Percentiles rank a stretch among this genome's conserved stretches.
phyloP scores from a whole-genome alignment of 2,797 vertebrate genomes.

The Sebastes matsubarae region DNA sequence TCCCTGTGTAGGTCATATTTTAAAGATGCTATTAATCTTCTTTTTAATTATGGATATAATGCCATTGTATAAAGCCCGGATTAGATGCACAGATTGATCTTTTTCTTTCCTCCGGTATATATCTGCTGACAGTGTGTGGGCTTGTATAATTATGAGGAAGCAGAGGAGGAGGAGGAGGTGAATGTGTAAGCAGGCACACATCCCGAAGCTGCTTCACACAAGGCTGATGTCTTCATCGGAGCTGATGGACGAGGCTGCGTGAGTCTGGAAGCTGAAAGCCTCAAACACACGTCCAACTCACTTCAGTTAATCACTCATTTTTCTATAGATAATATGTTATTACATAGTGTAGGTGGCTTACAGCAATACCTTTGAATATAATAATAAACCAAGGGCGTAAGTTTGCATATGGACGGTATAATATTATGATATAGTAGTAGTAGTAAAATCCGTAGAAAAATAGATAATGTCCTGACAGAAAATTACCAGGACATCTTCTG shows the following conservation, averaged over 20 bases:
- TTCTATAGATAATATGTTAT: background rate
- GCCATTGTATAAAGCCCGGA: conserved; percentile 51
- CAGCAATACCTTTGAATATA: background rate
- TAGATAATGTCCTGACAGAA: too few species aligned
- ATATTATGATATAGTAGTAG: background rate
- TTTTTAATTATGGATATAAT: conserved; percentile 71
- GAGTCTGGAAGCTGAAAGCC: background rate
- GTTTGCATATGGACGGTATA: background rate
- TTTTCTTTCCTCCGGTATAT: conserved; percentile 13
- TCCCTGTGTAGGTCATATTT: conserved; percentile 62
- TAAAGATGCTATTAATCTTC: conserved; percentile 71
- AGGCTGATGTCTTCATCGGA: background rate
- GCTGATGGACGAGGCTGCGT: background rate
- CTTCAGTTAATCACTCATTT: background rate
- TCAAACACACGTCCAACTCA: background rate
- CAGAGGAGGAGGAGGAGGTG: conserved; percentile 7
- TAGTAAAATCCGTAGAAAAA: too few species aligned
- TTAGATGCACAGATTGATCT: conserved; percentile 66
- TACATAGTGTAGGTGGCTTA: background rate
- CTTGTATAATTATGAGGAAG: conserved; percentile 48
- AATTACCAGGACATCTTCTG: too few species aligned
- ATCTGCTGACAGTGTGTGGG: conserved; percentile 51
- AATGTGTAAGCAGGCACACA: background rate
- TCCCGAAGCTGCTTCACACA: background rate
- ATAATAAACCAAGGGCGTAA: background rate